A percentile compares a stretch with the other conserved stretches of the same genome.
Evolutionary conservation across 1,140 invertebrate genomes (phyloP).

Genomic region (Plodia interpunctella): DNA sequence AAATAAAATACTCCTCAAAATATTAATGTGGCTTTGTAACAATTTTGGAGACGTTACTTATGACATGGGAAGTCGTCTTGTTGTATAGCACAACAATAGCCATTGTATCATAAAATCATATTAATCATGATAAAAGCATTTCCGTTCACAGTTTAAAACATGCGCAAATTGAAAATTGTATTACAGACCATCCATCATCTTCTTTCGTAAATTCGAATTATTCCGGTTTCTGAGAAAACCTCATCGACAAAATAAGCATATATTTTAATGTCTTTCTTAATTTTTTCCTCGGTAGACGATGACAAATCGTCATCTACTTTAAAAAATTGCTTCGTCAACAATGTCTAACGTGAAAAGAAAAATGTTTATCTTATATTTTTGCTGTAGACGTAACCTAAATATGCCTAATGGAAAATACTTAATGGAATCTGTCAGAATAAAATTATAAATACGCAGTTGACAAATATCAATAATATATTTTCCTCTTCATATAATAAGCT

Average conservation of each 20-base stretch:
- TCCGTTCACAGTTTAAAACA: constrained; percentile 11
- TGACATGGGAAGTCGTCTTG: no score
- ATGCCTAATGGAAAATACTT: no score
- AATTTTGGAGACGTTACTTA: no score
- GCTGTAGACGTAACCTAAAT: no score
- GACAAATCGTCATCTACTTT: constrained; percentile 23
- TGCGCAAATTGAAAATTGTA: constrained; percentile 34
- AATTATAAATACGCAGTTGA: no score
- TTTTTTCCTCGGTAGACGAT: constrained; percentile 16
- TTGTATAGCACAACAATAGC: no score
- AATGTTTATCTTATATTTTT: background rate
- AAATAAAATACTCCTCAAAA: no score
- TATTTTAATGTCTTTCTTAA: constrained; percentile 34
- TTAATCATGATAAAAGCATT: constrained; percentile 18
- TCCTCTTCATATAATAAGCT: no score
- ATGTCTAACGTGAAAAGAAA: background rate
- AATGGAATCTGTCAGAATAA: no score
- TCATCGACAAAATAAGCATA: constrained; percentile 23
- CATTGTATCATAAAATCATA: constrained; percentile 10
- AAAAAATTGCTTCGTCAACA: constrained; percentile 8
- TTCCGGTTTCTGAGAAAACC: constrained; percentile 27
- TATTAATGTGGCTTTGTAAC: no score
- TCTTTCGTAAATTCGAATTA: constrained; percentile 25
- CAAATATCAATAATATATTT: no score
- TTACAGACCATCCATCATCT: constrained; percentile 38